Evolutionary conservation across 2,888 invertebrate genomes (phyloP).

Genomic region (Malachius bipustulatus): DNA sequence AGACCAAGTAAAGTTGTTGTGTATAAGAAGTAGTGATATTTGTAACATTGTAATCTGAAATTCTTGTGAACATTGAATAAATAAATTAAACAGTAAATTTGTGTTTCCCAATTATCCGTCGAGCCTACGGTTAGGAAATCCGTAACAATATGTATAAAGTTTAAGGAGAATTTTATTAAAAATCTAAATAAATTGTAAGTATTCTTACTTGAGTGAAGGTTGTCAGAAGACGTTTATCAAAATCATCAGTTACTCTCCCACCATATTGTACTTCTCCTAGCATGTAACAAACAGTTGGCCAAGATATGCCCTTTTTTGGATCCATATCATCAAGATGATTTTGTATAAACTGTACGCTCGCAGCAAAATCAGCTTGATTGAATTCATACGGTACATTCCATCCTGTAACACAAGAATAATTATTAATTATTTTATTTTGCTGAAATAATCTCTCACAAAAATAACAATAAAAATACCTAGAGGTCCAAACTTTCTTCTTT

Average conservation of each 20-base stretch:
- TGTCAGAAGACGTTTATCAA: conserved; percentile 83
- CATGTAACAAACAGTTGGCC: conserved; percentile 97
- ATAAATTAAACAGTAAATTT: too few species aligned
- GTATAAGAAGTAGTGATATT: too few species aligned
- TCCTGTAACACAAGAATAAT: too few species aligned
- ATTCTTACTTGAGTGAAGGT: conserved; percentile 65
- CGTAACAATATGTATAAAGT: too few species aligned
- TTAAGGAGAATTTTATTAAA: too few species aligned
- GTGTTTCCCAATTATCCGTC: too few species aligned
- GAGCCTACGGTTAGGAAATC: too few species aligned
- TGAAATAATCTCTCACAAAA: neutral
- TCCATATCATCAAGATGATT: conserved; percentile 96
- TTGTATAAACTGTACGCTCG: conserved; percentile 90
- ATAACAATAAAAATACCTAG: conserved; percentile 38
- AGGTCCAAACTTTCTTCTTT: conserved; percentile 89
- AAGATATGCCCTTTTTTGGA: conserved; percentile 91
- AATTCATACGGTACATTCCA: conserved; percentile 98
- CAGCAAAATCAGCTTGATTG: conserved; percentile 91
- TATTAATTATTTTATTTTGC: neutral
- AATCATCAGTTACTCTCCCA: conserved; percentile 92
- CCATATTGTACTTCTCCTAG: conserved; percentile 76
- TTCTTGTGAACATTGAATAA: too few species aligned
- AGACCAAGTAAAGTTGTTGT: too few species aligned
- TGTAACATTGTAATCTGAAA: too few species aligned
- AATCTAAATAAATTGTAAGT: too few species aligned